Base-by-base conservation (phyloP, 2,888 invertebrate species). In the Plagiodera versicolora region DNA sequence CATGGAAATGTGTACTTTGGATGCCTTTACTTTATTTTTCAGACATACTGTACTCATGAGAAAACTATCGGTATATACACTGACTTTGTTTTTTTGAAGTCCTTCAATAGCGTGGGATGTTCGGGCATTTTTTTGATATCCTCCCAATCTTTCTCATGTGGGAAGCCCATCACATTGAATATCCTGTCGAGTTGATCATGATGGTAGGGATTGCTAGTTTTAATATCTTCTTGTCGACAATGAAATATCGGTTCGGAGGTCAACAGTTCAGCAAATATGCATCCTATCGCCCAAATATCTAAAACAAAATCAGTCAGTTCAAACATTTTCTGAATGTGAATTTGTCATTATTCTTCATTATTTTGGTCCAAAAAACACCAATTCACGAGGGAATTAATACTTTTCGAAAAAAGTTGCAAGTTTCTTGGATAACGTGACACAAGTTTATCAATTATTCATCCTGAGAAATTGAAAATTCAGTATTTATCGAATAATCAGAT, bases 211-310 rank as follows among this genome's bases (percentile, higher is more conserved):
- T 98, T 98, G 75, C 95, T 96, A 0, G 98, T 98, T 81, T 99
- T 99, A 61, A 99, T 98, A 77, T 99, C 98, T 82, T 99, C 99
- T 82, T 99, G 99, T 5, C 98, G 88, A 82, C 98, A 99, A 77
- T 98, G 98, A 80, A 99, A 99, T 76, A 99, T 98, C 10, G 99
- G 99, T 80, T 99, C 99, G 0, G 97, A 98, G 0, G 98, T 99
- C 65, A 99, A 82, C n/a, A 99, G 82, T 79, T 98, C 98, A 0
- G 98, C 98, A 83, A 99, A 99, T 80, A 99, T 99, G 78, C 99
- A 99, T 1, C 98, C 98, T 79, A 98, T 98, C 0, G 98, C 98
- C 98, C 97, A 98, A 66, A 98, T 98, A 83, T 98, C 97, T 94
- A 78, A 50, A 81, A 80, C 18, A 39, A 14, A 50, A 44, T 46